Base-by-base conservation (phyloP, 64 coral and sea anemone species). In the Hydrozoanthus tunicans region DNA sequence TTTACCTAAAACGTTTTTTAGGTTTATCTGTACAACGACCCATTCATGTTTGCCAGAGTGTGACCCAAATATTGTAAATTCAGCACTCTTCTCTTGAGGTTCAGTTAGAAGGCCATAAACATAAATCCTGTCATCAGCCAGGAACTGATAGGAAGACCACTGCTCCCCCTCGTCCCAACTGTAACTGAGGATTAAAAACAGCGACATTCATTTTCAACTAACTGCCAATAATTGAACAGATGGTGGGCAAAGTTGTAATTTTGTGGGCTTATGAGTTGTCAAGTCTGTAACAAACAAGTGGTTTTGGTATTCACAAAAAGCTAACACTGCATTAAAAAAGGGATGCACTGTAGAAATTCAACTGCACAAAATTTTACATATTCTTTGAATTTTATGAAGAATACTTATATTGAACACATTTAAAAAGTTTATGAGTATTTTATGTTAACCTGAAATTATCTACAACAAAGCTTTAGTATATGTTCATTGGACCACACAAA, bases 81-180 rank as follows among this genome's bases (percentile, higher is more conserved):
- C 51, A 3, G 97, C 91, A 90, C 86, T 99, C 54, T 90, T 59
- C 86, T 99, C 94, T 0, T 94, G 92, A 9, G 89, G 94, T 59
- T 99, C 97, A 77, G 97, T 99, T 52, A 99, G 90, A 51, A 99
- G 92, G 0, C 97, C 97, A 94, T 99, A 99, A 9, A 99, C 97
- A 61, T 79, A 61, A 58, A 99, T 92, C 62, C 86, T 91, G 3
- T 93, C 67, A 71, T 85, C 80, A 27, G 54, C 85, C 6, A 97
- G 67, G 68, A 99, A 99, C 53, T 77, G 83, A 56, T 90, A 92
- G 7, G 94, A 90, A 1, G 72, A 58, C 97, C 97, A 99, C 4
- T 84, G 89, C 25, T 96, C 85, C 7, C 97, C 97, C 27, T 99
- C 97, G 79, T 99, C 92, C 89, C 90, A 90, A 66, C 97, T 99